phyloP scores from a whole-genome alignment of 2,888 invertebrate species.

The Xanthostigma xanthostigma region DNA sequence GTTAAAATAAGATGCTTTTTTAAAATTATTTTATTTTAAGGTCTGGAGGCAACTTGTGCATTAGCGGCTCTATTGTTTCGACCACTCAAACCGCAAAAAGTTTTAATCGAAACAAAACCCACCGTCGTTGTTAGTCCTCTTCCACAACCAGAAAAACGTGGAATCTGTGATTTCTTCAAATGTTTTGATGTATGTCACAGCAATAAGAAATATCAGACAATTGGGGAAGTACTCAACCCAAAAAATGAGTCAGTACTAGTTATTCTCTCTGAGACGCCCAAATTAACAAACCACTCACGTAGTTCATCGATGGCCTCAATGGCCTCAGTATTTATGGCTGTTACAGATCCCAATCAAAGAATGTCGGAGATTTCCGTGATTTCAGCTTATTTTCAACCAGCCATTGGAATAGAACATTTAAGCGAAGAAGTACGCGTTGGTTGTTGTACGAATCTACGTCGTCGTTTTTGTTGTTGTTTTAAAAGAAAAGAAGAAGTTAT shows the following conservation, averaged over 20 bases:
- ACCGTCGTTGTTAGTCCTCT: neutral
- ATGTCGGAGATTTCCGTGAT: no score
- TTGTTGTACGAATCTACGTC: constrained; percentile 3
- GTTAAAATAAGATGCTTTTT: no score
- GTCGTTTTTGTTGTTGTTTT: neutral
- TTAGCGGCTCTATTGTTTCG: constrained; percentile 10
- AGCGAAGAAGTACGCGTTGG: constrained; percentile 6
- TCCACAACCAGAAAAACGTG: neutral
- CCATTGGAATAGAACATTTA: neutral
- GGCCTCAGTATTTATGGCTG: no score
- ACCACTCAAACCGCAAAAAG: neutral
- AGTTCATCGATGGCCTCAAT: no score
- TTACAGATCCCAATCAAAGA: no score
- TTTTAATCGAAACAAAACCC: neutral
- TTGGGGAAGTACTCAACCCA: no score
- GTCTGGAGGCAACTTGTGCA: constrained; percentile 19
- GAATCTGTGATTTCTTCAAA: neutral
- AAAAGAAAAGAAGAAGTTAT: neutral
- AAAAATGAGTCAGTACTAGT: no score
- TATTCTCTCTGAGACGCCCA: neutral
- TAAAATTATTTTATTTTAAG: no score
- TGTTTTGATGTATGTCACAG: neutral
- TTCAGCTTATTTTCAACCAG: no score
- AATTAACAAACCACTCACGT: neutral
- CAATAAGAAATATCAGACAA: no score